Percentiles rank a stretch among this genome's conserved stretches.
Evolutionary conservation across 2,797 vertebrate species (phyloP).

Genomic region (Coreius guichenoti): DNA sequence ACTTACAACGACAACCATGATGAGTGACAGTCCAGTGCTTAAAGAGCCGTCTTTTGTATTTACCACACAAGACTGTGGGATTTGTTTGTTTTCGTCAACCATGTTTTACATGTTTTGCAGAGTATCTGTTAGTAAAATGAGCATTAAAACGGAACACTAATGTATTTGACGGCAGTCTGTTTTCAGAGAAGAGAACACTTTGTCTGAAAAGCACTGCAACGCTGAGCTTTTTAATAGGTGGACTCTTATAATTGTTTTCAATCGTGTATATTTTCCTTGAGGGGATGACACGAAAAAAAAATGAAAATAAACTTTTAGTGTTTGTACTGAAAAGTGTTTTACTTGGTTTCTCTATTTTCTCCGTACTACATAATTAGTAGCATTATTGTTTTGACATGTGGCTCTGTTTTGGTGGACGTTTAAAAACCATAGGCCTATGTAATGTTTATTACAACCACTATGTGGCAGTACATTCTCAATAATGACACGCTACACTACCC

Average conservation of each 20-base stretch:
- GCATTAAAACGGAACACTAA: slow-evolving; percentile 37
- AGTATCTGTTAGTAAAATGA: slow-evolving; percentile 30
- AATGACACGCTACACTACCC: background rate
- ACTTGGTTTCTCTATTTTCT: slow-evolving; percentile 16
- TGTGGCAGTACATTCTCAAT: slow-evolving; percentile 24
- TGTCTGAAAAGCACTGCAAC: slow-evolving; percentile 23
- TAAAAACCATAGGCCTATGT: slow-evolving; percentile 74
- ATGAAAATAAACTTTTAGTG: slow-evolving; percentile 69
- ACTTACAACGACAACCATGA: background rate
- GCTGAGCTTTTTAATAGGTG: slow-evolving; percentile 20
- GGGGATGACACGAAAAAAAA: slow-evolving; percentile 67
- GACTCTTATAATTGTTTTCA: slow-evolving; percentile 77
- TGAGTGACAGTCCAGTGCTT: slow-evolving; percentile 17
- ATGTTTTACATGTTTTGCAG: slow-evolving; percentile 27
- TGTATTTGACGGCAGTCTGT: slow-evolving; percentile 21
- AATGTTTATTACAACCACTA: slow-evolving; percentile 18
- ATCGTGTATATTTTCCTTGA: slow-evolving; percentile 95
- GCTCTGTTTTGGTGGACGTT: background rate
- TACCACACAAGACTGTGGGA: background rate
- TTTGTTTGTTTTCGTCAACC: slow-evolving; percentile 1
- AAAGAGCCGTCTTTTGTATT: background rate
- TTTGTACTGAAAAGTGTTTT: slow-evolving; percentile 49
- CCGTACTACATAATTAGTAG: background rate
- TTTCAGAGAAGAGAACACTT: slow-evolving; percentile 12
- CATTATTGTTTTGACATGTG: background rate